Evolutionary conservation across 1,140 invertebrate genomes (phyloP), one percentile per base, ranked within the genome.

Genomic region (Ptiloglossa arizonensis): DNA sequence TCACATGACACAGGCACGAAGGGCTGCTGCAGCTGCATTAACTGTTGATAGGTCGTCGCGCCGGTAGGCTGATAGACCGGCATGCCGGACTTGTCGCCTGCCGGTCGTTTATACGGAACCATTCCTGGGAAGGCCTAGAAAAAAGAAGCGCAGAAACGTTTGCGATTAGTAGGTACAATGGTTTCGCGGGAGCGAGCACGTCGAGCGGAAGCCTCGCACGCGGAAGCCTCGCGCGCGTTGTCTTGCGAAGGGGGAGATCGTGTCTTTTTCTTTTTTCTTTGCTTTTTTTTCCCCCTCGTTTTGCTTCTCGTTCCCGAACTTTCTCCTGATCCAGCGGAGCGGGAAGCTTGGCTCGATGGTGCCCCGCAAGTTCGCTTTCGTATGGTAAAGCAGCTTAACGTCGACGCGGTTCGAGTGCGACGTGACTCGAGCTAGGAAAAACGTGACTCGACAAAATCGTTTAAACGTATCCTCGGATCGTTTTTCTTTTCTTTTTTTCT

Each of bases 11-110:
- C 96, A 95, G 96, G 96, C 94, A 97, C 96, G 94, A 96, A 97
- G 89, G 97, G 97, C 95, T 98, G 97, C 94, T 97, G 96, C 85
- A 97, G 94, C 94, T 97, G 97, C 97, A 98, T 98, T 93, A 98
- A 94, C 94, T 97, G 97, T 93, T 98, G 97, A 94, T 98, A 98
- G 88, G 97, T 97, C 86, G 96, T 96, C 88, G 96, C 96, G 74
- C 91, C 91, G 90, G 94, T 95, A 87, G 97, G 97, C 93, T 98
- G 97, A 94, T 98, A 99, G 86, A 99, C 97, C 85, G 98, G 97
- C 91, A 98, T 95, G 86, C 97, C 98, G 90, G 97, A 97, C 93
- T 99, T 99, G 93, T 98, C 97, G 66, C 97, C 97, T 87, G 97
- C 96, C 89, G 97, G 96, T 93, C 98, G 96, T 93, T 98, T 98